Evolutionary conservation across 1,140 invertebrate species (phyloP).

Genomic region (Brachystomella parvula): DNA sequence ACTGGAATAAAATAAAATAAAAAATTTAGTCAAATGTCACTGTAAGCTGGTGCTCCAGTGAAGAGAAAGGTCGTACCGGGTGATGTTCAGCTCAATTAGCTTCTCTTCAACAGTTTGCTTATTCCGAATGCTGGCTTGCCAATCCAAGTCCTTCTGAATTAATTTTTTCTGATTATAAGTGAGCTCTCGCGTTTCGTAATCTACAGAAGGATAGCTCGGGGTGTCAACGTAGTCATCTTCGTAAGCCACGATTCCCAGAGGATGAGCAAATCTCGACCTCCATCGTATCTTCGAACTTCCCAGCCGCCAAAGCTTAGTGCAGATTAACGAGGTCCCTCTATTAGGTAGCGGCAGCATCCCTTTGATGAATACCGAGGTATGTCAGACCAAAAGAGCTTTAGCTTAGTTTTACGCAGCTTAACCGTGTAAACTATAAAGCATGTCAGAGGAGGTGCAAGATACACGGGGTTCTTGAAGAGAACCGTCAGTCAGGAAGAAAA

Average conservation of each 20-base stretch:
- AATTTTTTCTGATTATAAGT: constrained; percentile 43
- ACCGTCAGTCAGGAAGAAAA: no score
- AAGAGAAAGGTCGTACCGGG: constrained; percentile 37
- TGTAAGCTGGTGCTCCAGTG: neutral
- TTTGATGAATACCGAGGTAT: no score
- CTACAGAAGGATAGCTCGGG: constrained; percentile 56
- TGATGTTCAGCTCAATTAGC: constrained; percentile 67
- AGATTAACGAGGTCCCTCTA: neutral
- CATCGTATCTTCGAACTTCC: neutral
- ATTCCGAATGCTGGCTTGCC: constrained; percentile 53
- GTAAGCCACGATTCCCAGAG: constrained; percentile 16
- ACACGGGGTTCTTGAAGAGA: no score
- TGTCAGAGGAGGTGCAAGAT: no score
- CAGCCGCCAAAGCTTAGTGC: neutral
- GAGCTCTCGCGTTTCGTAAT: constrained; percentile 55
- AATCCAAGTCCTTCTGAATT: constrained; percentile 43
- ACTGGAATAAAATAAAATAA: constrained; percentile 40
- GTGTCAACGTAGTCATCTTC: constrained; percentile 21
- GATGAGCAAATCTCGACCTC: constrained; percentile 26
- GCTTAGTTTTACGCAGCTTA: no score
- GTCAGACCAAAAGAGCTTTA: no score
- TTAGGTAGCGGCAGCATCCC: neutral
- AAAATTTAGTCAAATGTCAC: neutral
- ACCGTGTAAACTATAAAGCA: no score
- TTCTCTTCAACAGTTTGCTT: constrained; percentile 71